Evolutionary conservation across 2,888 invertebrate genomes (phyloP).

Genomic region (Helicoverpa assulta): DNA sequence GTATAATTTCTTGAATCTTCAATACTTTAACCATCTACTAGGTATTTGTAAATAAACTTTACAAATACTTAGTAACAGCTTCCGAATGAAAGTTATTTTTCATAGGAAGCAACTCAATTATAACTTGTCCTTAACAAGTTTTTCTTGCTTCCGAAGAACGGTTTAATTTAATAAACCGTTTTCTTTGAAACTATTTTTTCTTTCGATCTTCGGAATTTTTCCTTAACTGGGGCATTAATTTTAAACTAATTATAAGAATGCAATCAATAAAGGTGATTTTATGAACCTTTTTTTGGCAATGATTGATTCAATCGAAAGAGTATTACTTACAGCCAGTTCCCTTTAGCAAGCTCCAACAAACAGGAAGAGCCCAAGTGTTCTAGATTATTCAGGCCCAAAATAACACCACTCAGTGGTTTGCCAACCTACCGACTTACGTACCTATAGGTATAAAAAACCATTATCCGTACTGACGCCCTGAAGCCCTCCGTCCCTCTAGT

Average conservation of each 20-base stretch:
- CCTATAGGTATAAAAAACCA: conserved; percentile 31
- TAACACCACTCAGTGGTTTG: conserved; percentile 19
- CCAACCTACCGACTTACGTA: not conserved
- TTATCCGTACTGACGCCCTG: conserved; percentile 39
- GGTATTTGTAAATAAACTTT: too few species aligned
- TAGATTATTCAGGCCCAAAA: not conserved
- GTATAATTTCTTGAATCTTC: not conserved
- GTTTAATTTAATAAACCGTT: conserved; percentile 31
- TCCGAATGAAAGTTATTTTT: conserved; percentile 17
- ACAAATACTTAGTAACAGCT: not conserved
- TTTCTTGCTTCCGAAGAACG: conserved; percentile 23
- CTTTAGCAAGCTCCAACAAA: too few species aligned
- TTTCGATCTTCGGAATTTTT: not conserved
- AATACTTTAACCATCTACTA: not conserved
- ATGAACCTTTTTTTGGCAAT: too few species aligned
- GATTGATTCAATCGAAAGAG: too few species aligned
- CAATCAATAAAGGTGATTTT: not conserved
- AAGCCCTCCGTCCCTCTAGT: conserved; percentile 22
- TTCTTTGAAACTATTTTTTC: conserved; percentile 9
- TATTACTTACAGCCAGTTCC: too few species aligned
- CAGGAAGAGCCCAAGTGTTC: not conserved
- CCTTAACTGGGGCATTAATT: not conserved
- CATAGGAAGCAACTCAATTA: conserved; percentile 29
- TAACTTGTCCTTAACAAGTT: conserved; percentile 15
- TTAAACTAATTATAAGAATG: not conserved